Base-by-base conservation (phyloP, 2,888 invertebrate species). In the Luperina nickerlii region DNA sequence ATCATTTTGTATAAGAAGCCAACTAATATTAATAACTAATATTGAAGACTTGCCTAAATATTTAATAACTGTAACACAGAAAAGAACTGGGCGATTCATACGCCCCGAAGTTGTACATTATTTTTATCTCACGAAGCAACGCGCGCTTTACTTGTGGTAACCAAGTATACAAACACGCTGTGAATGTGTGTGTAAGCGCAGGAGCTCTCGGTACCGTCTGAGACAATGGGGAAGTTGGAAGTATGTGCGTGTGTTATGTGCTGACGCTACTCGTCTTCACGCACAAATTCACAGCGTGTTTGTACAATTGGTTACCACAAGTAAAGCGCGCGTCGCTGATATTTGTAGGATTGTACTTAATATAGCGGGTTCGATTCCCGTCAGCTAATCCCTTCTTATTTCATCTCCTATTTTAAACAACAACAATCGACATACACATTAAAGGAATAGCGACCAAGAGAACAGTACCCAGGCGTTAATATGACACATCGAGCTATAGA, bases 1-100 rank as follows among this genome's bases (percentile, higher is more conserved):
- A 81, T 60, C 18, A 81, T 66, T 71, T 81, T 60, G 57, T 71
- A 27, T n/a, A 18, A 5, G n/a, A 24, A 38, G 1, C 79, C 18
- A 81, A 27, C 3, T 45, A 18, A 24, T 76, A 76, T 51, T 76
- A 76, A 70, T 27, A 51, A 62, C n/a, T 51, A 54, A 54, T 11
- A 63, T 63, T 63, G 11, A 51, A 11, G 32, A 68, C 3, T 62
- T 18, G 18, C 1, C 32, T 77, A n/a, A 77, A 32, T n/a, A 77
- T 65, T 7, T 38, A 48, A 78, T 15, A 20, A 27, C 20, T 20
- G n/a, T 57, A 24, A 57, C 11, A n/a, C 3, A 57, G 4, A 24
- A 57, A 57, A n/a, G 57, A 24, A 57, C 57, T n/a, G n/a, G 11
- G 57, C 24, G 9, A 9, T 24, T 24, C 24, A 24, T 57, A 24